phyloP scores from a whole-genome alignment of 30 jellyfish, hydroid and myxozoan genomes.

The Sanderia malayensis region DNA sequence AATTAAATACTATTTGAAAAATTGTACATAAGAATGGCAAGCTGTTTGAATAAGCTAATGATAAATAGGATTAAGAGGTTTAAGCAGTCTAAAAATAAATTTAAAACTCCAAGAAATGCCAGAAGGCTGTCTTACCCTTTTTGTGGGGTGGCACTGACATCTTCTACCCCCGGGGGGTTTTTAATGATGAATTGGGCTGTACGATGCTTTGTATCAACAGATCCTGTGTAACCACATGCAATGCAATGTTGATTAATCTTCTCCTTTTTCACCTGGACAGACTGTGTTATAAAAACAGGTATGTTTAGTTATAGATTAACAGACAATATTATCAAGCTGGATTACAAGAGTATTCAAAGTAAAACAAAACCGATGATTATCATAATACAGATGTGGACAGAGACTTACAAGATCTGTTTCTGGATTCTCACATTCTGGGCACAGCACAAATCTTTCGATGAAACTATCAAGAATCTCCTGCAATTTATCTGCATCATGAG shows the following conservation, averaged over 20 bases:
- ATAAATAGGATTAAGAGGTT: no score
- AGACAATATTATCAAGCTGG: no score
- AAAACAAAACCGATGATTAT: not conserved
- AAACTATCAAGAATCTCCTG: constrained; percentile 89
- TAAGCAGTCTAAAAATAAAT: not conserved
- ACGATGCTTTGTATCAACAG: constrained; percentile 83
- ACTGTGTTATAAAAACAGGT: constrained; percentile 15
- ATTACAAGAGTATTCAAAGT: not conserved
- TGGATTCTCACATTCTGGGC: constrained; percentile 97
- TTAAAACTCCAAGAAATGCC: not conserved
- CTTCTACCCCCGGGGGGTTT: constrained; percentile 86
- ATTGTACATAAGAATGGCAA: no score
- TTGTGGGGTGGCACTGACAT: constrained; percentile 86
- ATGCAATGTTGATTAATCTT: constrained; percentile 85
- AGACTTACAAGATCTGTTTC: constrained; percentile 88
- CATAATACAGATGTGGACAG: not conserved
- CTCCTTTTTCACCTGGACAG: constrained; percentile 89
- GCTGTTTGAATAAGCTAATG: no score
- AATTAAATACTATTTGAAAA: no score
- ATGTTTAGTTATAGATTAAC: no score
- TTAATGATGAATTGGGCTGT: constrained; percentile 87
- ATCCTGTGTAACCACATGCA: constrained; percentile 95
- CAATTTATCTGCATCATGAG: constrained; percentile 96
- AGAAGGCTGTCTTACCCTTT: constrained; percentile 67
- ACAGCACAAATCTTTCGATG: constrained; percentile 86